phyloP scores from a whole-genome alignment of 2,113 vertebrate species.

The Copsychus sechellarum region DNA sequence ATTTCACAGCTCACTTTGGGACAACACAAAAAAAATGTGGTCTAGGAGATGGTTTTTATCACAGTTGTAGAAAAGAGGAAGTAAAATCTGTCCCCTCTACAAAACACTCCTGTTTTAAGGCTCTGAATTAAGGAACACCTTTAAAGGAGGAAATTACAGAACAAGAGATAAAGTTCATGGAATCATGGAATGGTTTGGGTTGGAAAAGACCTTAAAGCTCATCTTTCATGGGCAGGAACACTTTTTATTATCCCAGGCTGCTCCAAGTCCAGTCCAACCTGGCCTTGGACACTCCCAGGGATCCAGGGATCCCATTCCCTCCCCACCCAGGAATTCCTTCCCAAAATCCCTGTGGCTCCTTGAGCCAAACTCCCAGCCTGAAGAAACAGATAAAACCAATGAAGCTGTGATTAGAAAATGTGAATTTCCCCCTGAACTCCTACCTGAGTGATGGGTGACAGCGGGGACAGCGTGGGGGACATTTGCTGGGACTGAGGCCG shows the following conservation, averaged over 20 bases:
- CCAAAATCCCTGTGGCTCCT: fast-evolving
- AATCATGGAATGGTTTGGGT: neutral
- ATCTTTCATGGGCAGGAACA: neutral
- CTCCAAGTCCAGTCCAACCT: neutral
- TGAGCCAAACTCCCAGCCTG: neutral
- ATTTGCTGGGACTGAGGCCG: constrained; percentile 86
- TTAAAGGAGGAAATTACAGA: neutral
- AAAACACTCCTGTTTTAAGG: neutral
- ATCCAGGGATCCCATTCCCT: neutral
- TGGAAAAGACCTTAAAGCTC: neutral
- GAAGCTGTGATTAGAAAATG: no score
- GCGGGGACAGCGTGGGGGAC: constrained; percentile 87
- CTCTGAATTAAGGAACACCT: neutral
- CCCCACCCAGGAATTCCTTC: neutral
- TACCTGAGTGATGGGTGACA: constrained; percentile 91
- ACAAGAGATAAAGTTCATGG: neutral
- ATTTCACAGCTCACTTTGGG: neutral
- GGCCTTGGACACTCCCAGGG: neutral
- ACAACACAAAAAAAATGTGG: neutral
- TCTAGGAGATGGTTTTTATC: neutral
- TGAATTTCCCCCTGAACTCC: neutral
- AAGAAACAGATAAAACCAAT: fast-evolving
- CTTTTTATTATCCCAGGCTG: neutral
- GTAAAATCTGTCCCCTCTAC: neutral
- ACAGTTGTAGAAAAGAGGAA: neutral